Base-by-base conservation (phyloP, 2,797 vertebrate genomes). In the Chelon auratus region DNA sequence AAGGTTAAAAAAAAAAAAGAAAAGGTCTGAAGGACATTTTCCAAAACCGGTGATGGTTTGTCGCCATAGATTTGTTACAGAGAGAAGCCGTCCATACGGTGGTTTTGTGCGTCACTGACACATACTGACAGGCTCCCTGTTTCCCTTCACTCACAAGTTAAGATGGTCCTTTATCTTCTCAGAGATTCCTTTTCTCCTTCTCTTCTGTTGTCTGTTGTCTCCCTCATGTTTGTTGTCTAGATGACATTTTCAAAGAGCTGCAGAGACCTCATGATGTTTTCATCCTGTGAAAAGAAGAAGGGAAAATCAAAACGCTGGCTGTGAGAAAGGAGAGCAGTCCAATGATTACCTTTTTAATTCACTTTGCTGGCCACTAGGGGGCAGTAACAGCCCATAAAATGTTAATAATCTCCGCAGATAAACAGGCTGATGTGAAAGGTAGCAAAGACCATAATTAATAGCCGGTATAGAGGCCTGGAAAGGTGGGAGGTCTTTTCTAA, bases 201-300 rank as follows among this genome's bases (percentile, higher is more conserved):
- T 81, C 33, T 47, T 47, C 13, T 62, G 68, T 15, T 2, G 37
- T 63, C 26, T 43, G 1, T 60, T 67, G 9, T 65, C 64, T 37
- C 60, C 30, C 18, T 63, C 51, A 12, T 56, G 43, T 39, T 63
- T 33, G 55, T 30, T 2, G 54, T 78, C 93, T 97, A 99, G 89
- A 99, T 98, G 88, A 99, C 96, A 57, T 98, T 99, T 94, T 99
- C 96, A 88, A 99, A 99, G 79, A 99, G 97, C 90, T 99, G 97
- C 91, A 99, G 96, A 83, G 98, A 99, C 83, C 95, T 93, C 98
- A 99, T 99, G 91, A 99, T 99, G 87, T 99, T 99, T 91, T 98
- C 97, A 90, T 99, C 97, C 97, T 99, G 94, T 62, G 58, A 72
- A 84, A 68, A 80, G 64, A 90, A 72, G 33, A 77, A 50, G 68